Base-by-base conservation (phyloP, 92 coral and sea anemone species). In the Parazoanthus atlanticus region DNA sequence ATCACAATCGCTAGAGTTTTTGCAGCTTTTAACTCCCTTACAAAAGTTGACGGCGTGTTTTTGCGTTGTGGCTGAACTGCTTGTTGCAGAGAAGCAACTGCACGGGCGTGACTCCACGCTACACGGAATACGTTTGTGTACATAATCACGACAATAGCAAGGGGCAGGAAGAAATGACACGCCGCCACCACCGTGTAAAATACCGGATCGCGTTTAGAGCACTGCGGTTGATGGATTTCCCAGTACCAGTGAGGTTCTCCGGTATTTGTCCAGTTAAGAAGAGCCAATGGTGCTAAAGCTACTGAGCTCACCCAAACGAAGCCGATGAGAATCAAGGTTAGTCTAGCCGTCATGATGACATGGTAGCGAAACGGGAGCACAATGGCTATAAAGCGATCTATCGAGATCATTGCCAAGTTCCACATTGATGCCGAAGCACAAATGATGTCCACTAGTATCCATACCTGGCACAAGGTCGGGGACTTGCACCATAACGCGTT, bases 21-120 rank as follows among this genome's bases (percentile, higher is more conserved):
- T 65, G 99, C 98, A 5, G 99, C 99, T 86, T 96, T 96, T 8
- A 96, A 93, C 85, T 96, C 99, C 76, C 88, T 90, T 2, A 95
- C 92, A 79, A 95, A 89, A 61, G 90, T 91, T 2, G 94, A 92
- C 8, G 94, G 88, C 21, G 43, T 84, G 78, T 74, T 84, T 71
- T 71, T 84, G 23, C 91, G 88, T 69, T 94, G 92, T 67, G 10
- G 86, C 78, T 73, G 86, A 86, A 90, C 86, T 12, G 87, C 79
- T 85, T 90, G 94, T 38, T 95, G 94, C 19, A 96, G 84, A 11
- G 99, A 92, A 6, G 96, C 96, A 17, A 96, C 94, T 6, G 99
- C 98, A 49, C 91, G 91, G 2, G 99, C 98, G 76, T 96, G 99
- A 75, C 93, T 92, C 71, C 93, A 86, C 28, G 99, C 99, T 43